These are phyloP conservation scores for Coenobita brevimanus DNA, from an alignment of 1,140 invertebrate genomes.

Conservation along the genomic window DNA sequence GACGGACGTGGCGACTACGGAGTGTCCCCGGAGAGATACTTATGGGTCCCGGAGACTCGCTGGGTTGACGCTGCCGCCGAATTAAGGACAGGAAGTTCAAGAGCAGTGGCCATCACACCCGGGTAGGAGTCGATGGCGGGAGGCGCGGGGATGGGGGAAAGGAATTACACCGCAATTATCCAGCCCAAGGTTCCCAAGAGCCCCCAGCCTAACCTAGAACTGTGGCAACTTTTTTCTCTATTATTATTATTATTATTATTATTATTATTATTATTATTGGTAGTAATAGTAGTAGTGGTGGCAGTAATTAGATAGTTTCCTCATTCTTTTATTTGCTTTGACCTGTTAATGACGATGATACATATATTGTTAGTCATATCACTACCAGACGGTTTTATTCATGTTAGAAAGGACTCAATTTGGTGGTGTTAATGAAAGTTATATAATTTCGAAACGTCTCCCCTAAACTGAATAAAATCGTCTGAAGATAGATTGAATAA, in stretches of 20 bases:
- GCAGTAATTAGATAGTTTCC: neutral
- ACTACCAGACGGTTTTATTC: too few relatives aligned
- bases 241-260: slow-evolving; percentile 4
- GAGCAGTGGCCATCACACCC: slow-evolving; percentile 35
- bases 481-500: too few relatives aligned
- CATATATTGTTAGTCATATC: too few relatives aligned
- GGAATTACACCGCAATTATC: slow-evolving; percentile 55
- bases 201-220: slow-evolving; percentile 4
- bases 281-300: neutral
- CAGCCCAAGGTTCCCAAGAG: slow-evolving; percentile 22
- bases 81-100: slow-evolving; percentile 23
- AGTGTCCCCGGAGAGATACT: slow-evolving; percentile 3
- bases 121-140: slow-evolving; percentile 32
- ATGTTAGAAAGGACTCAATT: too few relatives aligned
- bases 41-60: slow-evolving; percentile 25
- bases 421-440: too few relatives aligned
- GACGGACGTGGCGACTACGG: neutral
- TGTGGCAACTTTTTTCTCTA: neutral
- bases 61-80: slow-evolving; percentile 35
- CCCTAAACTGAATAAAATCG: too few relatives aligned
- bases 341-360: too few relatives aligned
- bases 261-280: neutral
- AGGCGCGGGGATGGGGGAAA: slow-evolving; percentile 40
- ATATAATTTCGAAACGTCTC: too few relatives aligned
- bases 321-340: too few relatives aligned